Conservation (phyloP, 1,140 invertebrate species). For the Zaprionus nigranus region DNA sequence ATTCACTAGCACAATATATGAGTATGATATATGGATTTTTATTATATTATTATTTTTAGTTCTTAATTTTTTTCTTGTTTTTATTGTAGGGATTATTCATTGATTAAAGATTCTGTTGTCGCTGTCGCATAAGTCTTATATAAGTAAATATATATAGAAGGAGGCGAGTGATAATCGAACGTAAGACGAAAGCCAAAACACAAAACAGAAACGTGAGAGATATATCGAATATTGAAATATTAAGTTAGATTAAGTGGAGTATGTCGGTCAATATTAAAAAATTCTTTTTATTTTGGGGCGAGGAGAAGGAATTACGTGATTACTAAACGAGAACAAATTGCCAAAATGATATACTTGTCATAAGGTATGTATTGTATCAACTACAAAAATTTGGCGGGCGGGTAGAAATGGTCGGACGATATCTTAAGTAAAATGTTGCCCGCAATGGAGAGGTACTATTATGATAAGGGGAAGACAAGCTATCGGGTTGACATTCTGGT, state of each 20-base stretch:
- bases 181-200: constrained; percentile 55
- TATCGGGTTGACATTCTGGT: constrained; percentile 4
- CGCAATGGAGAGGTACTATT: background rate
- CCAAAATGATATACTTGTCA: constrained; percentile 15
- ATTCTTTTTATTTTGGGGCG: background rate
- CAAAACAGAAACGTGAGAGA: constrained; percentile 42
- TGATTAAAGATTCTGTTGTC: constrained; percentile 55
- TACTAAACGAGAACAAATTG: constrained; percentile 18
- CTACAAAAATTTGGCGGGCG: constrained; percentile 9
- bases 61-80: constrained; percentile 51
- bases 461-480: background rate
- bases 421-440: constrained; percentile 7
- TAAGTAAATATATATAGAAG: constrained; percentile 54
- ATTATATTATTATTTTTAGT: constrained; percentile 39
- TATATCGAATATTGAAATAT: constrained; percentile 29
- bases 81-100: constrained; percentile 49
- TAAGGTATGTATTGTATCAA: constrained; percentile 11
- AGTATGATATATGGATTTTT: constrained; percentile 73
- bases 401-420: constrained; percentile 4
- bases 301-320: constrained; percentile 11
- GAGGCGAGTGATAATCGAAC: constrained; percentile 61
- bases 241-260: constrained; percentile 23
- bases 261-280: constrained; percentile 10
- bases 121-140: constrained; percentile 36
- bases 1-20: constrained; percentile 84